phyloP scores from a whole-genome alignment of 2,888 invertebrate genomes.

The Melinaea menophilus region DNA sequence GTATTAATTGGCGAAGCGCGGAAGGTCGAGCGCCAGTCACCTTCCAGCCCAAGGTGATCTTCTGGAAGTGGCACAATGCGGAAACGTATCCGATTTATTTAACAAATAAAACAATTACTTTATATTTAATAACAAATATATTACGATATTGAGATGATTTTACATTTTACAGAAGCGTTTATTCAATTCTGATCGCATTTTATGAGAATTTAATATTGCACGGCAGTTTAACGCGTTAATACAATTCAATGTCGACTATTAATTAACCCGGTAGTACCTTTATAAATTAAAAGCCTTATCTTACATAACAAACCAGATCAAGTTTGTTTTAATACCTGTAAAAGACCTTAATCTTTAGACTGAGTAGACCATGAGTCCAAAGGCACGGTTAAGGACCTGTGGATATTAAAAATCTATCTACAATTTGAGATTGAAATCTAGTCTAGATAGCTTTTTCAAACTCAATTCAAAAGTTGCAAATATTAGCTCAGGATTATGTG shows the following conservation, averaged over 20 bases:
- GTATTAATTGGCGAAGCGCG: slow-evolving; percentile 29
- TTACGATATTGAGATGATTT: slow-evolving; percentile 2
- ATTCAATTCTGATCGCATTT: background rate
- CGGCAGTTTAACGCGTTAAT: slow-evolving; percentile 11
- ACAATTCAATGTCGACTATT: slow-evolving; percentile 19
- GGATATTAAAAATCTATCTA: too few species aligned
- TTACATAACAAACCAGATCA: slow-evolving; percentile 9
- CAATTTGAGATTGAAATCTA: too few species aligned
- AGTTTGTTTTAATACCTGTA: background rate
- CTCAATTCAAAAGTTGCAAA: too few species aligned
- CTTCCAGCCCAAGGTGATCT: slow-evolving; percentile 33
- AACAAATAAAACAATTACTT: slow-evolving; percentile 19
- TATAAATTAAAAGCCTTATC: slow-evolving; percentile 7
- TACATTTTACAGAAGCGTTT: background rate
- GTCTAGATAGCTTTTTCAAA: too few species aligned
- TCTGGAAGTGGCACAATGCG: slow-evolving; percentile 25
- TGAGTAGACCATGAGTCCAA: too few species aligned
- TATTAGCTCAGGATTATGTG: too few species aligned
- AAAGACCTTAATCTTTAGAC: too few species aligned
- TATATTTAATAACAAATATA: slow-evolving; percentile 18
- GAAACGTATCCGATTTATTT: slow-evolving; percentile 26
- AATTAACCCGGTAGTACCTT: slow-evolving; percentile 21
- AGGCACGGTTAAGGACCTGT: too few species aligned
- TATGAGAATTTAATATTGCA: slow-evolving; percentile 8
- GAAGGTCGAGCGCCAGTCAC: slow-evolving; percentile 31